These are phyloP conservation scores for Rhagoletis pomonella DNA, from an alignment of 1,140 invertebrate species.

Conservation along the genomic window DNA sequence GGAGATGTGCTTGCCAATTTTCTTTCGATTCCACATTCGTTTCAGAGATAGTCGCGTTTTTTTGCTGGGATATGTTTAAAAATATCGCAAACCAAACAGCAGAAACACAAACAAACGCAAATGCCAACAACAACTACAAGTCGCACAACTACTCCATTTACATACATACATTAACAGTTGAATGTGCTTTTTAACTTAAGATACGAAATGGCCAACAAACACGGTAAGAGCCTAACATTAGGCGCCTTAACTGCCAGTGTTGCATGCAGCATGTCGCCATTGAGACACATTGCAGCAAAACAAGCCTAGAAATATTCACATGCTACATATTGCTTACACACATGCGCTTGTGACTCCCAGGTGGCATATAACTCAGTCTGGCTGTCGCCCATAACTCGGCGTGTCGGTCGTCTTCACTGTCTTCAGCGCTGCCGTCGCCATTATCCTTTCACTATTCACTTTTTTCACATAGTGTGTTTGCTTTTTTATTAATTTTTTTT, in stretches of 20 bases:
- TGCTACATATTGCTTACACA: neutral
- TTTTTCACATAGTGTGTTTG: neutral
- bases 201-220: conserved; percentile 4
- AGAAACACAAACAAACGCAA: neutral
- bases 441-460: neutral
- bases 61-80: too few relatives aligned
- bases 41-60: too few relatives aligned
- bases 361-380: conserved; percentile 37
- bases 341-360: neutral
- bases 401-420: neutral
- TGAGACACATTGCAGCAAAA: neutral
- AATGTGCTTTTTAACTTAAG: neutral
- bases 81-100: too few relatives aligned
- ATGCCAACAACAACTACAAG: neutral
- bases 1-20: too few relatives aligned
- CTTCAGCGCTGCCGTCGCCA: neutral
- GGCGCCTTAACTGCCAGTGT: neutral
- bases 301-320: neutral
- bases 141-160: neutral
- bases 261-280: neutral
- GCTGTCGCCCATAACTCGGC: neutral
- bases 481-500: neutral
- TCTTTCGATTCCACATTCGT: too few relatives aligned
- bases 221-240: conserved; percentile 10
- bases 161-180: neutral